Evolutionary conservation across 1,140 invertebrate species (phyloP).

Genomic region (Aphidius gifuensis): DNA sequence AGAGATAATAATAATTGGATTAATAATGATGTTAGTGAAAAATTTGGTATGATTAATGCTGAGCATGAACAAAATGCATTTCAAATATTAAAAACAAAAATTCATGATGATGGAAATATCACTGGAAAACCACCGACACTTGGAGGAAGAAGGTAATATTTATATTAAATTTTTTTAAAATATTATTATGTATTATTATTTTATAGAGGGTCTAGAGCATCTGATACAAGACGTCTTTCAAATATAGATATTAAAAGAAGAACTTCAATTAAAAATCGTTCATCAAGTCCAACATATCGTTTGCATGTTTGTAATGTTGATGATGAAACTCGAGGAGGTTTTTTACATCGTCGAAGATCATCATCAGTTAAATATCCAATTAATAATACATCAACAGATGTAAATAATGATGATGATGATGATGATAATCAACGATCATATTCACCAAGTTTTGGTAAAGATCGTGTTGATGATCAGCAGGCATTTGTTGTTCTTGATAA

Average conservation of each 20-base stretch:
- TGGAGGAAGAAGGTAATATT: no score
- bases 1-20: constrained; percentile 43
- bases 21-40: constrained; percentile 38
- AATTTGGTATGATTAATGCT: constrained; percentile 36
- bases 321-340: constrained; percentile 49
- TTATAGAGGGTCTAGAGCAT: constrained; percentile 38
- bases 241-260: constrained; percentile 30
- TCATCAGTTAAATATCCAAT: constrained; percentile 37
- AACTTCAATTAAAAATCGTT: constrained; percentile 40
- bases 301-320: constrained; percentile 53
- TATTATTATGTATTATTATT: no score
- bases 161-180: no score
- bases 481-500: constrained; percentile 48
- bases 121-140: constrained; percentile 40
- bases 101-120: constrained; percentile 39
- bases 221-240: constrained; percentile 30
- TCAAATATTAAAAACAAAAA: constrained; percentile 20
- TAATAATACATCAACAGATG: constrained; percentile 31
- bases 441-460: constrained; percentile 47
- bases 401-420: constrained; percentile 7
- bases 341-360: constrained; percentile 34
- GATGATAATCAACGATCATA: constrained; percentile 33
- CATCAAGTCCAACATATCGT: constrained; percentile 50
- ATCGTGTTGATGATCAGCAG: constrained; percentile 29
- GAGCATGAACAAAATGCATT: constrained; percentile 44